These are phyloP conservation scores for Oryzias javanicus DNA, from an alignment of 2,113 vertebrate species.

Conservation along the genomic window DNA sequence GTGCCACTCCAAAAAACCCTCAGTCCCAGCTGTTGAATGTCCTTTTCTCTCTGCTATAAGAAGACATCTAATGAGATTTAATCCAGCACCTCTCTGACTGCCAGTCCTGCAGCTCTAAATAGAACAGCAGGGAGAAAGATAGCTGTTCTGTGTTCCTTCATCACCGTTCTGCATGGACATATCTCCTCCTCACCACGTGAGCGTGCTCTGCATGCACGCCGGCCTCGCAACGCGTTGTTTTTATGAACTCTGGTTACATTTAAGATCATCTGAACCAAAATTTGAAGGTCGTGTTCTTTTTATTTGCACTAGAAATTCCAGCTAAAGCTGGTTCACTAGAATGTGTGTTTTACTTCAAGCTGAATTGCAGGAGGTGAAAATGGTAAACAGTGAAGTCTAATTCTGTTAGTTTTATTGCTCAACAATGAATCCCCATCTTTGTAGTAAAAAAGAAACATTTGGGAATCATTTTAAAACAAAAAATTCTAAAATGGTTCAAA, in stretches of 20 bases:
- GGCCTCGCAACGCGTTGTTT: constrained; percentile 1
- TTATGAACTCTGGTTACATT: constrained; percentile 12
- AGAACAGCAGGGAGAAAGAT: constrained; percentile 32
- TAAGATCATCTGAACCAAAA: neutral
- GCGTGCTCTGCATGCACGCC: constrained; percentile 2
- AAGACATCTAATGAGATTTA: constrained; percentile 24
- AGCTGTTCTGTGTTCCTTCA: constrained; percentile 7
- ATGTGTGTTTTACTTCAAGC: no score
- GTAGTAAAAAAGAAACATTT: no score
- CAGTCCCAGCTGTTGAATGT: constrained; percentile 10
- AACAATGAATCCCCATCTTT: no score
- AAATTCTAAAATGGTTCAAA: no score
- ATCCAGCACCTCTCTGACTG: constrained; percentile 17
- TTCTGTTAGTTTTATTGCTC: no score
- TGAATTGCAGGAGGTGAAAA: no score
- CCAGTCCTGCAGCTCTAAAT: constrained; percentile 41
- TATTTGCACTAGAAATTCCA: neutral
- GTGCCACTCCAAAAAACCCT: constrained; percentile 2
- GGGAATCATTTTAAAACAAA: no score
- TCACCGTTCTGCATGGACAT: constrained; percentile 15
- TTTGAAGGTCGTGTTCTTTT: no score
- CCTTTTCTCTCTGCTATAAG: constrained; percentile 17
- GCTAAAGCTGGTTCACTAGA: neutral
- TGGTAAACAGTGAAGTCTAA: no score
- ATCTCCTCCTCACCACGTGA: constrained; percentile 25